Conservation (phyloP, 2,888 invertebrate species). For the Dorcus hopei region DNA sequence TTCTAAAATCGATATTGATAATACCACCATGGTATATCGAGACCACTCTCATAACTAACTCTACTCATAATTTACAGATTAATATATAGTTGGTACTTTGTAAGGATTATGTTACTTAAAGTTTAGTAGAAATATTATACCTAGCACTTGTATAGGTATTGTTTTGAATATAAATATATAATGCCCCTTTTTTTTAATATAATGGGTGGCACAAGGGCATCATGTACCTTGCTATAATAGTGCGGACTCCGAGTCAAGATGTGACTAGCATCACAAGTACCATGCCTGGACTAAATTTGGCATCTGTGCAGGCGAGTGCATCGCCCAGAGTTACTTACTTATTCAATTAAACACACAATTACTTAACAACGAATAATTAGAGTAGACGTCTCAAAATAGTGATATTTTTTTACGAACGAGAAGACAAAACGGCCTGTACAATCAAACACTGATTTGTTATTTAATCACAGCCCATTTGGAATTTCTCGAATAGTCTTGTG, state of each 20-base stretch:
- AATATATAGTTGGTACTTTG: constrained; percentile 65
- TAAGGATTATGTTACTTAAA: constrained; percentile 49
- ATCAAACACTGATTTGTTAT: constrained; percentile 62
- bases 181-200: constrained; percentile 35
- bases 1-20: constrained; percentile 48
- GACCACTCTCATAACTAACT: constrained; percentile 26
- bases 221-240: constrained; percentile 15
- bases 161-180: constrained; percentile 37
- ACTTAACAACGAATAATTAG: constrained; percentile 42
- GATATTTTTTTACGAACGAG: constrained; percentile 49
- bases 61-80: constrained; percentile 47
- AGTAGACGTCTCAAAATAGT: constrained; percentile 46
- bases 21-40: constrained; percentile 18
- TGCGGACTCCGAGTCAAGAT: constrained; percentile 27
- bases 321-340: constrained; percentile 20
- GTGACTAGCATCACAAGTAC: constrained; percentile 42
- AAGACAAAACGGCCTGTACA: constrained; percentile 68
- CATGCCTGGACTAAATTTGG: constrained; percentile 39
- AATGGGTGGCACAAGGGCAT: constrained; percentile 8
- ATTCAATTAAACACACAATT: constrained; percentile 33
- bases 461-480: constrained; percentile 81
- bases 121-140: constrained; percentile 48
- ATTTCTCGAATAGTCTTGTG: constrained; percentile 56
- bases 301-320: constrained; percentile 27
- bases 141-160: constrained; percentile 42